Percentiles rank a stretch among this genome's conserved stretches.
These are phyloP conservation scores for Gastracanthus pulcherrimus DNA, from an alignment of 2,888 invertebrate species.

Conservation along the genomic window DNA sequence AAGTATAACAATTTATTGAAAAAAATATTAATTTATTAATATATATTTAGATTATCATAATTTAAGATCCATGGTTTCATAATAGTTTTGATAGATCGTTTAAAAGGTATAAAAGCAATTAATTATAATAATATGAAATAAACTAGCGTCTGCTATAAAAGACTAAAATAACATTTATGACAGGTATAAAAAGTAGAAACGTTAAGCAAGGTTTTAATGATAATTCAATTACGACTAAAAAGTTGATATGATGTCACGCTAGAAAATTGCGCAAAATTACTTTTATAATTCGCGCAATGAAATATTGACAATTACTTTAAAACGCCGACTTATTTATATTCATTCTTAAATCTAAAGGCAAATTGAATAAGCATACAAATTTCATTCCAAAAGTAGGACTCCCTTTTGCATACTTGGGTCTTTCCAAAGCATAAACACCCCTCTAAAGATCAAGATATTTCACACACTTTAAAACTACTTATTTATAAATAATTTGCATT, in stretches of 20 bases:
- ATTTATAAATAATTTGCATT: constrained; percentile 51
- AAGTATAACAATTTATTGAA: too few species aligned
- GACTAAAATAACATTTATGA: not conserved
- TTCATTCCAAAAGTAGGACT: constrained; percentile 31
- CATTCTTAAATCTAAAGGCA: not conserved
- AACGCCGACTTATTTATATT: constrained; percentile 21
- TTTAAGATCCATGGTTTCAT: not conserved
- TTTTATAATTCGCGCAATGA: constrained; percentile 12
- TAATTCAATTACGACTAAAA: not conserved
- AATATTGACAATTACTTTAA: constrained; percentile 17
- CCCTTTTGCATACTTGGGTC: not conserved
- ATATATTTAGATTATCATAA: not conserved
- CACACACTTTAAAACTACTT: constrained; percentile 42
- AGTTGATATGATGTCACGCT: not conserved
- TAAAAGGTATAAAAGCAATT: not conserved
- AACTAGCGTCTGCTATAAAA: not conserved
- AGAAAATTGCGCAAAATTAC: constrained; percentile 6
- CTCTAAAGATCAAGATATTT: constrained; percentile 51
- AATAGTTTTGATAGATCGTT: not conserved
- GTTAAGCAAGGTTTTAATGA: not conserved
- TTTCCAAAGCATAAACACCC: constrained; percentile 23
- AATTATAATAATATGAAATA: not conserved
- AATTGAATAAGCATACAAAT: constrained; percentile 48
- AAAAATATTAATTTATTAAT: not conserved
- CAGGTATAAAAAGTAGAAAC: not conserved